Evolutionary conservation across 2,797 vertebrate genomes (phyloP), one percentile per base, ranked within the genome.

Genomic region (Sebastes minor): DNA sequence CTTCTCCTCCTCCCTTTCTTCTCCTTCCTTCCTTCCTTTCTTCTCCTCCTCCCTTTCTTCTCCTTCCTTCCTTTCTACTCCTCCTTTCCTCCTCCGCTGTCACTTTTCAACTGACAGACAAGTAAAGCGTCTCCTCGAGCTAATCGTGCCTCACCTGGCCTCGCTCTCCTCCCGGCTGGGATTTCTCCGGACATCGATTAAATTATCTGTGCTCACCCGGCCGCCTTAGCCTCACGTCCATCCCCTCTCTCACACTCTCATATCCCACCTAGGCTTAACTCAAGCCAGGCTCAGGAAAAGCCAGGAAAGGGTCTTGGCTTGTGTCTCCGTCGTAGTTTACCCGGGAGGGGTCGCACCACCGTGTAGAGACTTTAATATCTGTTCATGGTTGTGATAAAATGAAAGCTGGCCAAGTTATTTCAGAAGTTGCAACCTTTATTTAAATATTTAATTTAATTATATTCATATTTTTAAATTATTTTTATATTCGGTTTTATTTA

Each of bases 141-240:
- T 87, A 87, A 86, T 85, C 88, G 28, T 4, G 11, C 69, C 80
- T 78, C 77, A 80, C 85, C 88, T 80, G 83, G 33, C 61, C 49
- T 22, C 11, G 57, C 74, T 81, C 38, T 57, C 62, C 61, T 78
- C 61, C 69, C 23, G 10, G 65, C 85, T 88, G 65, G 67, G 82
- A 78, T 82, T 85, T 86, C 64, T 78, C 33, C 27, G 27, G 81
- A 86, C 76, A 70, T 68, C 52, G 62, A 52, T 82, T 70, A 81
- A 83, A 89, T 89, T 81, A 84, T 76, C 76, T 12, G 12, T 18
- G 49, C 42, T 72, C 53, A 16, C 38, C 72, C 75, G 14, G 74
- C 62, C 14, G n/a, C 30, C 62, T 60, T 18, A 55, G 70, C 79
- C 52, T 71, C 38, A 16, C 60, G 57, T 53, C 63, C 22, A 28